Evolutionary conservation across 35 echinoderm and acorn worm species (phyloP).

Genomic region (Eucidaris tribuloides): DNA sequence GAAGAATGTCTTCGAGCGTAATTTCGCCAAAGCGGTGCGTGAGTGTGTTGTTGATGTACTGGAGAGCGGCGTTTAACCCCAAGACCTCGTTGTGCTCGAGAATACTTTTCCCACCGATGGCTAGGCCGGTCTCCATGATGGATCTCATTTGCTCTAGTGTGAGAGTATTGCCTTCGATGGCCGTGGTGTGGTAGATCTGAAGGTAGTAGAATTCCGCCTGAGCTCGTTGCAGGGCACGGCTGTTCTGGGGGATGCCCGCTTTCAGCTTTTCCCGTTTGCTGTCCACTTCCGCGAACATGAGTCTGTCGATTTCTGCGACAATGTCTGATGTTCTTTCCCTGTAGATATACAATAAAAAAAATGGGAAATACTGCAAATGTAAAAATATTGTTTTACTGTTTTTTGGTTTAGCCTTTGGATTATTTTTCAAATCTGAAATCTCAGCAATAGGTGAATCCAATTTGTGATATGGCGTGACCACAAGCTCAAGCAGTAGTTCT

Average conservation of each 20-base stretch:
- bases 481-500: too few relatives aligned
- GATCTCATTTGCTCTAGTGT: slow-evolving; percentile 81
- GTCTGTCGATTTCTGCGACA: slow-evolving; percentile 83
- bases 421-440: too few relatives aligned
- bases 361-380: too few relatives aligned
- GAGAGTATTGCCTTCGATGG: slow-evolving; percentile 95
- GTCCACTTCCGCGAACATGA: slow-evolving; percentile 67
- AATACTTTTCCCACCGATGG: slow-evolving; percentile 84
- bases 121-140: slow-evolving; percentile 90
- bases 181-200: slow-evolving; percentile 92
- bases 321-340: slow-evolving; percentile 60
- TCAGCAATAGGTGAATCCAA: too few relatives aligned
- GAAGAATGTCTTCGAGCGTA: slow-evolving; percentile 69
- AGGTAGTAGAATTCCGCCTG: slow-evolving; percentile 86
- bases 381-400: too few relatives aligned
- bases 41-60: slow-evolving; percentile 90
- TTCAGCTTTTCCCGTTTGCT: slow-evolving; percentile 45
- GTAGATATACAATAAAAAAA: background rate
- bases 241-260: slow-evolving; percentile 47
- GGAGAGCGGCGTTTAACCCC: slow-evolving; percentile 73
- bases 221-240: slow-evolving; percentile 61
- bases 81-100: slow-evolving; percentile 97
- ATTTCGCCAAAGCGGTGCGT: slow-evolving; percentile 72
- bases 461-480: too few relatives aligned
- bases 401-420: too few relatives aligned